A percentile compares a stretch with the other conserved stretches of the same genome.
Conservation (phyloP, 2,888 invertebrate genomes). For the Pseudolycoriella hygida region DNA sequence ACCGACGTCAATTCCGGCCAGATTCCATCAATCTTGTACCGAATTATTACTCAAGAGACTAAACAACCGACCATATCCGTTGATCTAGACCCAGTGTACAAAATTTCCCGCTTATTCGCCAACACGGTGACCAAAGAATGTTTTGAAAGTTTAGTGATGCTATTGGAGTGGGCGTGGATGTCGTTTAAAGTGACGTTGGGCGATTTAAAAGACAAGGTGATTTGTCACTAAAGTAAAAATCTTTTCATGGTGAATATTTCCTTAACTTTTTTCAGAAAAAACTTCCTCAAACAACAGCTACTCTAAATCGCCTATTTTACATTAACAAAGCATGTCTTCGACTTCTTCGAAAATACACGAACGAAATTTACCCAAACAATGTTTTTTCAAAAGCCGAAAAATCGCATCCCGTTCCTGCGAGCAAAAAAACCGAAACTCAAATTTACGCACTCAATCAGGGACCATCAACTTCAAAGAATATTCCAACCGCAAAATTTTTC, state of each 20-base stretch:
- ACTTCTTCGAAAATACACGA: slow-evolving; percentile 68
- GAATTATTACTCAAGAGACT: slow-evolving; percentile 49
- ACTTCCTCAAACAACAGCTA: slow-evolving; percentile 18
- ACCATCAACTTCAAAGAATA: slow-evolving; percentile 7
- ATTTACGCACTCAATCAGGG: slow-evolving; percentile 4
- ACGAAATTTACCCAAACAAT: slow-evolving; percentile 76
- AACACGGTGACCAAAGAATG: slow-evolving; percentile 70
- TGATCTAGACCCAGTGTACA: slow-evolving; percentile 60
- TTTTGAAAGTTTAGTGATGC: slow-evolving; percentile 64
- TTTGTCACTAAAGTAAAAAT: neutral
- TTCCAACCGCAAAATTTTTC: slow-evolving; percentile 9
- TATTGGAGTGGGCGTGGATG: slow-evolving; percentile 88
- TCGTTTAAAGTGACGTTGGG: slow-evolving; percentile 55
- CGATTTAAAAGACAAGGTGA: slow-evolving; percentile 31
- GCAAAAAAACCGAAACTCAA: neutral
- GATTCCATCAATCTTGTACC: slow-evolving; percentile 67
- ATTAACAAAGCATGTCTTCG: slow-evolving; percentile 69
- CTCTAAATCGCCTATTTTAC: slow-evolving; percentile 71
- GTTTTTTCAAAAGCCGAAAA: slow-evolving; percentile 14
- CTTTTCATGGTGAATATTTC: slow-evolving; percentile 10
- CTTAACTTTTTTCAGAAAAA: slow-evolving; percentile 15
- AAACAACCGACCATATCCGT: slow-evolving; percentile 32
- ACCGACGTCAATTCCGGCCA: slow-evolving; percentile 97
- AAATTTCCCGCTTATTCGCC: slow-evolving; percentile 72
- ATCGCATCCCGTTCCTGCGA: slow-evolving; percentile 2